Percentiles rank a stretch among this genome's conserved stretches.
Conservation (phyloP, 2,888 invertebrate genomes). For the Tachystola acroxantha region DNA sequence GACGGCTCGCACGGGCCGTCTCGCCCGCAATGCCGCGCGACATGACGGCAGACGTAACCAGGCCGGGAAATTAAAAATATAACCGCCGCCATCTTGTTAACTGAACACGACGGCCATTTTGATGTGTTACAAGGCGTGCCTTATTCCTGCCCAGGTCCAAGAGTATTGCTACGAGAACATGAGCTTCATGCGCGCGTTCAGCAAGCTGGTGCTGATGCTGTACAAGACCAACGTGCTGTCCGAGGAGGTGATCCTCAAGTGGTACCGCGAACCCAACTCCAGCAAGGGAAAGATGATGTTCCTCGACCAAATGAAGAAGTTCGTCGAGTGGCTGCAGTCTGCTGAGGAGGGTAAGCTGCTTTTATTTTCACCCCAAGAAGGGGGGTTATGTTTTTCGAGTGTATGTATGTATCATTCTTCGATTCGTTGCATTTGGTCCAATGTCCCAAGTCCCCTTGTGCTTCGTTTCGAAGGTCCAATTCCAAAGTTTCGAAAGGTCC, state of each 20-base stretch:
- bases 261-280: constrained; percentile 97
- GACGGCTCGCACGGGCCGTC: not conserved
- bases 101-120: not conserved
- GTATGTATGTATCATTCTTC: too few relatives aligned
- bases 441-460: too few relatives aligned
- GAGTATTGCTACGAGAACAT: constrained; percentile 99
- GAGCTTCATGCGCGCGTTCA: constrained; percentile 99
- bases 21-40: not conserved
- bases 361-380: too few relatives aligned
- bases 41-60: not conserved
- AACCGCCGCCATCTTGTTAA: not conserved
- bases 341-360: constrained; percentile 88
- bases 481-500: too few relatives aligned
- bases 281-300: constrained; percentile 97
- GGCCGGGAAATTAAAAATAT: not conserved
- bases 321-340: constrained; percentile 97
- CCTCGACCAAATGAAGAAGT: constrained; percentile 98
- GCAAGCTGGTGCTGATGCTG: constrained; percentile 96
- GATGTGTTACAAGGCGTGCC: not conserved
- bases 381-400: too few relatives aligned
- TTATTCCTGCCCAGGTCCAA: constrained; percentile 80
- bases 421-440: too few relatives aligned
- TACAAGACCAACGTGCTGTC: constrained; percentile 97
- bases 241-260: constrained; percentile 96
- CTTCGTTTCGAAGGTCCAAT: too few relatives aligned